Conservation (phyloP, 2,888 invertebrate species). For the Laothoe populi region DNA sequence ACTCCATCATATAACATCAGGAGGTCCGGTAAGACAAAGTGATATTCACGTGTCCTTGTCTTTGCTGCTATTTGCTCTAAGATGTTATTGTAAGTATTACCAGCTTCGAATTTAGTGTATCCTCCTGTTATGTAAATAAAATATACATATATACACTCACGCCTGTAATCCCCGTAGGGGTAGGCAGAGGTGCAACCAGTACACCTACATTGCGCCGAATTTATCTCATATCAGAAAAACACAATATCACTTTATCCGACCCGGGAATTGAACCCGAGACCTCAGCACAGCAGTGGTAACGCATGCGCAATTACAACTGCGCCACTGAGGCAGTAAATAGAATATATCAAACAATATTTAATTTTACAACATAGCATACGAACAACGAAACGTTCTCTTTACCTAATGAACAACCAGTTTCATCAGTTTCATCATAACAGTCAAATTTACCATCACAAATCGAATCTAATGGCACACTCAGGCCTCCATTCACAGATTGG, state of each 20-base stretch:
- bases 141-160: too few relatives aligned
- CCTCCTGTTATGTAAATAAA: conserved; percentile 45
- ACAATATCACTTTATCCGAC: too few relatives aligned
- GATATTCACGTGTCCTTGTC: conserved; percentile 44
- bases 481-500: conserved; percentile 48
- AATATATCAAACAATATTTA: not conserved
- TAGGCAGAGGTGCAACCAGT: too few relatives aligned
- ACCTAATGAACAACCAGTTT: conserved; percentile 60
- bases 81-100: conserved; percentile 49
- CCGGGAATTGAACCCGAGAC: too few relatives aligned
- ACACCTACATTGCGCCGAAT: too few relatives aligned
- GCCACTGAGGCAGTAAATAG: too few relatives aligned
- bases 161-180: too few relatives aligned
- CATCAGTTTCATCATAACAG: conserved; percentile 71
- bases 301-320: too few relatives aligned
- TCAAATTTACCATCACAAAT: conserved; percentile 75
- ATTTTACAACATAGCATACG: not conserved
- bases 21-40: conserved; percentile 43
- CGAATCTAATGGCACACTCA: conserved; percentile 52
- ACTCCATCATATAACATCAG: conserved; percentile 45
- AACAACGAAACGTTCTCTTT: conserved; percentile 29
- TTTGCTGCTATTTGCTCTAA: conserved; percentile 51
- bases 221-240: too few relatives aligned
- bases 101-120: conserved; percentile 56
- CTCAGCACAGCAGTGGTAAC: too few relatives aligned